phyloP scores from a whole-genome alignment of 2,888 invertebrate species.

The Volucella inanis region DNA sequence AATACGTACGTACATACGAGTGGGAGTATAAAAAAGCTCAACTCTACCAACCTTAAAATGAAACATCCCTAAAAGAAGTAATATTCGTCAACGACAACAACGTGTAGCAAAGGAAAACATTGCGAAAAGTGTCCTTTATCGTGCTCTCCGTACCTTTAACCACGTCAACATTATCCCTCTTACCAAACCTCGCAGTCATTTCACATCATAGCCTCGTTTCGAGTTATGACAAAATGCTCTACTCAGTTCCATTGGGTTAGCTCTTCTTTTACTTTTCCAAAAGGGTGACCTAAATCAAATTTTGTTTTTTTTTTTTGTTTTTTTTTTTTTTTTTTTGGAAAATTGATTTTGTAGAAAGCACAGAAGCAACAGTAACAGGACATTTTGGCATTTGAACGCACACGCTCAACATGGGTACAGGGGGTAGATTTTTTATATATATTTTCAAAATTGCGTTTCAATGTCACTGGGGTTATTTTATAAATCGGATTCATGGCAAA shows the following conservation, averaged over 20 bases:
- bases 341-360: slow-evolving; percentile 52
- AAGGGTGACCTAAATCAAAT: slow-evolving; percentile 64
- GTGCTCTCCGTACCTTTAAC: slow-evolving; percentile 54
- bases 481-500: slow-evolving; percentile 39
- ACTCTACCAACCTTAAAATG: slow-evolving; percentile 12
- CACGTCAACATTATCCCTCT: slow-evolving; percentile 65
- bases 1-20: background rate
- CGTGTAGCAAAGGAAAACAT: slow-evolving; percentile 58
- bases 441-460: slow-evolving; percentile 54
- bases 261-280: background rate
- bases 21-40: too few relatives aligned
- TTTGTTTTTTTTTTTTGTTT: too few relatives aligned
- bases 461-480: slow-evolving; percentile 58
- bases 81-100: slow-evolving; percentile 40
- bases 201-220: slow-evolving; percentile 21
- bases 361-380: slow-evolving; percentile 16
- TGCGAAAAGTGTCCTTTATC: slow-evolving; percentile 65
- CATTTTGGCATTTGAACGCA: background rate
- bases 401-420: slow-evolving; percentile 1
- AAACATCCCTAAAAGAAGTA: slow-evolving; percentile 50
- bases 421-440: background rate
- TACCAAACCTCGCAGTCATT: slow-evolving; percentile 30
- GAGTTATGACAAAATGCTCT: slow-evolving; percentile 36
- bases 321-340: too few relatives aligned
- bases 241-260: background rate